phyloP scores from a whole-genome alignment of 2,888 invertebrate species.

The Antitype chi region DNA sequence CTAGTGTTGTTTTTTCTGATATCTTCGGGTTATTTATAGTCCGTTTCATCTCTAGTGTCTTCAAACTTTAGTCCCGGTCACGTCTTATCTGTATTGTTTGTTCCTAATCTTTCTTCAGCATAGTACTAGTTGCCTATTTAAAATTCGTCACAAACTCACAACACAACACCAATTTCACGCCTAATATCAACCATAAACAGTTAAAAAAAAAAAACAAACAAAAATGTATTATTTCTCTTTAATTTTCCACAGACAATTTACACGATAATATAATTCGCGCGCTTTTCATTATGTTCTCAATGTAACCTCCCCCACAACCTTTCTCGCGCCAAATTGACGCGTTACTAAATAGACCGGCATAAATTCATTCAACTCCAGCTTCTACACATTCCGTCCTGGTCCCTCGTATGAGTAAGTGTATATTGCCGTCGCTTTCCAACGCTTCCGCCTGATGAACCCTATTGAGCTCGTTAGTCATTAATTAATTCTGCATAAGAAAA shows the following conservation, averaged over 20 bases:
- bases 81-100: constrained; percentile 82
- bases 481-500: constrained; percentile 91
- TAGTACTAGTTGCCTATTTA: constrained; percentile 26
- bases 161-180: constrained; percentile 43
- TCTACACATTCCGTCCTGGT: constrained; percentile 76
- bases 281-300: constrained; percentile 73
- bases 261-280: constrained; percentile 78
- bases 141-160: constrained; percentile 42
- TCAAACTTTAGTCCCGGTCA: constrained; percentile 79
- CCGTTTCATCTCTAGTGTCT: constrained; percentile 79
- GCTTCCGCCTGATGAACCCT: constrained; percentile 90
- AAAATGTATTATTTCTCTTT: constrained; percentile 41
- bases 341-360: constrained; percentile 90
- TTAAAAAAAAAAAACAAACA: not conserved
- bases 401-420: constrained; percentile 58
- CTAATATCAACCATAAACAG: not conserved
- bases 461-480: constrained; percentile 91
- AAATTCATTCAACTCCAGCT: constrained; percentile 90
- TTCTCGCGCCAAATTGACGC: constrained; percentile 89
- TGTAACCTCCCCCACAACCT: constrained; percentile 79
- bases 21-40: constrained; percentile 77
- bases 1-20: constrained; percentile 69
- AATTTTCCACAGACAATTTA: constrained; percentile 59
- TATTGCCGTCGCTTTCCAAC: constrained; percentile 74
- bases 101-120: constrained; percentile 62